Evolutionary conservation across 2,797 vertebrate species (phyloP).

Genomic region (Decapterus maruadsi): DNA sequence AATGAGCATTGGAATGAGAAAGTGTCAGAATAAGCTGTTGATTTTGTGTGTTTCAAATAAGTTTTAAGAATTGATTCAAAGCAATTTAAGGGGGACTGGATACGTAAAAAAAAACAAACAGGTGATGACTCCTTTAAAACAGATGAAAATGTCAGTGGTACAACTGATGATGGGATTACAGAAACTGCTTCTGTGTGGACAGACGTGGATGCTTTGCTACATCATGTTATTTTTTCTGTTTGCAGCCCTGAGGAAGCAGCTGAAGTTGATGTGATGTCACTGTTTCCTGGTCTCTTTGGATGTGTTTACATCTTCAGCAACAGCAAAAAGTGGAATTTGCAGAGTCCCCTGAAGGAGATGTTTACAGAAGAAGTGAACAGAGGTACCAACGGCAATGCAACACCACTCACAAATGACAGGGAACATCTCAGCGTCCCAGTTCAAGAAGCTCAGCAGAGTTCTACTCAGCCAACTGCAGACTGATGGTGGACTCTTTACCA

Average conservation of each 20-base stretch:
- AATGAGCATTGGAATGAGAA: too few relatives aligned
- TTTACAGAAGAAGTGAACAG: neutral
- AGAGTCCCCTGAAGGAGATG: slow-evolving; percentile 1
- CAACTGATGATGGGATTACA: too few relatives aligned
- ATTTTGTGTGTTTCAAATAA: too few relatives aligned
- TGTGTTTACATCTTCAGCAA: slow-evolving; percentile 66
- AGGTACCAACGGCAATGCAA: neutral
- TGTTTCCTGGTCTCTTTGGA: slow-evolving; percentile 75
- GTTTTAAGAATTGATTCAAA: too few relatives aligned
- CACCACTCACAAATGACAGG: neutral
- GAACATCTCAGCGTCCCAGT: neutral
- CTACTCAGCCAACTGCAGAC: neutral
- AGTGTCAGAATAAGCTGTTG: too few relatives aligned
- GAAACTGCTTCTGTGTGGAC: too few relatives aligned
- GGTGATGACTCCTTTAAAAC: too few relatives aligned
- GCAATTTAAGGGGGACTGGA: too few relatives aligned
- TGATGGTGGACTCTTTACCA: too few relatives aligned
- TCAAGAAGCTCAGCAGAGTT: slow-evolving; percentile 13
- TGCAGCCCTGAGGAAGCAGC: slow-evolving; percentile 53
- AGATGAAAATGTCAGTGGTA: too few relatives aligned
- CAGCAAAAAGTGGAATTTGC: slow-evolving; percentile 50
- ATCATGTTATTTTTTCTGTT: slow-evolving; percentile 7
- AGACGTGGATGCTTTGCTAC: too few relatives aligned
- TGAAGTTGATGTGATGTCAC: slow-evolving; percentile 23
- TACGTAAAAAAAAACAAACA: too few relatives aligned